Percentiles rank a stretch among this genome's conserved stretches.
Evolutionary conservation across 2,113 vertebrate species (phyloP).

Genomic region (Onychostruthus taczanowskii): DNA sequence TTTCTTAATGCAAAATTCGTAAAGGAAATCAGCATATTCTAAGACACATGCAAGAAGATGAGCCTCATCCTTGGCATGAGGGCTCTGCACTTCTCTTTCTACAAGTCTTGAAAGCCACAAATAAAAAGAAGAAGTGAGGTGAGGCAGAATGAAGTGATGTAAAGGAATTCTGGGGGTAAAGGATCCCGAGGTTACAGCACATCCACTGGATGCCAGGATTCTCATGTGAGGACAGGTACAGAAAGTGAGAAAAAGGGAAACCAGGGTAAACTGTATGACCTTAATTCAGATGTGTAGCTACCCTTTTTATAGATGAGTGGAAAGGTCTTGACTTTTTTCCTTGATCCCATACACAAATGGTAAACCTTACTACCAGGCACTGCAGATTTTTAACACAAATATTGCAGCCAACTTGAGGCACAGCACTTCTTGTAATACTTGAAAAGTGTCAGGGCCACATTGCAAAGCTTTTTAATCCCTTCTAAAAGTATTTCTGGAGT

Average conservation of each 20-base stretch:
- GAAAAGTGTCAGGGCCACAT: background rate
- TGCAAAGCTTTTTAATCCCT: background rate
- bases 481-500: background rate
- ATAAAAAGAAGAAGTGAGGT: background rate
- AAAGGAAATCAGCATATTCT: background rate
- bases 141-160: background rate
- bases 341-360: background rate
- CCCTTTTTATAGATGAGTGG: background rate
- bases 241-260: background rate
- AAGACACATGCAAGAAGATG: background rate
- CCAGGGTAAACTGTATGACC: background rate
- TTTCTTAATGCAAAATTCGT: background rate
- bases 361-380: background rate
- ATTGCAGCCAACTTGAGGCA: background rate
- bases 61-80: background rate
- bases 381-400: background rate
- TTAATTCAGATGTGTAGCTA: background rate
- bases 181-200: accelerated
- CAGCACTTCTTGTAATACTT: background rate
- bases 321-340: background rate
- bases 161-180: background rate
- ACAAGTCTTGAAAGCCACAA: background rate
- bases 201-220: background rate
- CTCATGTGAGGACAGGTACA: background rate
- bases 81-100: background rate